Conservation (phyloP, 2,888 invertebrate genomes). For the Heliconius aoede region DNA sequence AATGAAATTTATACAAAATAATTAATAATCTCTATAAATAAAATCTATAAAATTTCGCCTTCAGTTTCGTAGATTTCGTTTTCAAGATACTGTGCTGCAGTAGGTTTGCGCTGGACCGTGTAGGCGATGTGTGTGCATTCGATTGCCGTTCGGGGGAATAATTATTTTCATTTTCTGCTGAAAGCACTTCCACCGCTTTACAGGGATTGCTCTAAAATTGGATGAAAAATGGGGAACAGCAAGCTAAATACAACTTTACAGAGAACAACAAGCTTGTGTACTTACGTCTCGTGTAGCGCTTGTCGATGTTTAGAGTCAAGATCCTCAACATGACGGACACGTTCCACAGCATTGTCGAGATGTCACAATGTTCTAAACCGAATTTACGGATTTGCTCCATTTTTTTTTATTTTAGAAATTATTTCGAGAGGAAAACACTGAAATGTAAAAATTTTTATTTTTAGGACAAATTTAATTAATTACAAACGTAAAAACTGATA, state of each 20-base stretch:
- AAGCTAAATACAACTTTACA: not conserved
- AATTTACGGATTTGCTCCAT: slow-evolving; percentile 18
- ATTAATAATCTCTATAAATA: too few species aligned
- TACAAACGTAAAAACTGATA: too few species aligned
- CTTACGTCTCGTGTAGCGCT: slow-evolving; percentile 13
- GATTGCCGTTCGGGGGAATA: too few species aligned
- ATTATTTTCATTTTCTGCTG: too few species aligned
- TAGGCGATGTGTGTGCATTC: too few species aligned
- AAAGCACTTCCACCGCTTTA: too few species aligned
- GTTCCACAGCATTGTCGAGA: slow-evolving; percentile 13
- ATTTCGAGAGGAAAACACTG: not conserved
- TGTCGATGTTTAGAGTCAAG: slow-evolving; percentile 18
- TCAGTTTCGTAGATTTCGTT: not conserved
- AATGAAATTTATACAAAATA: too few species aligned
- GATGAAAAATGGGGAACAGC: too few species aligned
- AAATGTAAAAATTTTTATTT: not conserved
- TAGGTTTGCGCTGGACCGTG: too few species aligned
- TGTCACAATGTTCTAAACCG: slow-evolving; percentile 2
- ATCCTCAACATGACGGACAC: slow-evolving; percentile 14
- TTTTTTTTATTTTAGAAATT: not conserved
- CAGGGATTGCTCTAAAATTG: too few species aligned
- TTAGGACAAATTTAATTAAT: too few species aligned
- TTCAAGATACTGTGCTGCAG: not conserved
- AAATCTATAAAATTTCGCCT: not conserved
- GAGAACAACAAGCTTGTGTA: not conserved